Evolutionary conservation across 2,797 vertebrate genomes (phyloP).

Genomic region (Vultur gryphus): DNA sequence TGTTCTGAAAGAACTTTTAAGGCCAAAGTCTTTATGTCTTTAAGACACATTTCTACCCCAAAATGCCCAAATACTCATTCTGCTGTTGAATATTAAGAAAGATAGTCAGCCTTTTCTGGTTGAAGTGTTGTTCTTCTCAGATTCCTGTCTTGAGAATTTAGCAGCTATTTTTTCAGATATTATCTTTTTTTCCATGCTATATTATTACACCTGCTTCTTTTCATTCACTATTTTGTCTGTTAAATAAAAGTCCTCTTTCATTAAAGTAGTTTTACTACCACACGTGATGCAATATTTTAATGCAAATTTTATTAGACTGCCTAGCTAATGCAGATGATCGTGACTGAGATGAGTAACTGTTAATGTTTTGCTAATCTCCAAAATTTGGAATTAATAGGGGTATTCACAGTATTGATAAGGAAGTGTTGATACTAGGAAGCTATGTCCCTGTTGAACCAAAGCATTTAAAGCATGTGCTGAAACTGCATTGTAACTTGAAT

Average conservation of each 20-base stretch:
- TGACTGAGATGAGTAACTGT: neutral
- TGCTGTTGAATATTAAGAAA: neutral
- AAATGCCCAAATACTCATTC: neutral
- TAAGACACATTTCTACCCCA: neutral
- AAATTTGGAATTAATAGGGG: neutral
- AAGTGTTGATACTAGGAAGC: neutral
- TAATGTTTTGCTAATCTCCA: neutral
- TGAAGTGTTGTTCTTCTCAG: neutral
- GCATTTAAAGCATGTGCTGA: neutral
- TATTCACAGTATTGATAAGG: neutral
- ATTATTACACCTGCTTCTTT: neutral
- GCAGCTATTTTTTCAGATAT: neutral
- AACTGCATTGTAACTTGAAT: neutral
- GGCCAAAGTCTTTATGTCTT: neutral
- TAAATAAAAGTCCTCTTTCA: neutral
- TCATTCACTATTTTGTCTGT: neutral
- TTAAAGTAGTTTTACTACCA: neutral
- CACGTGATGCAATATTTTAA: neutral
- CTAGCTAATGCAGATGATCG: neutral
- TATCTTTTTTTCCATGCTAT: neutral
- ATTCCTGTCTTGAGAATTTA: neutral
- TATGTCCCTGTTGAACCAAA: neutral
- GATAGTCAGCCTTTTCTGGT: neutral
- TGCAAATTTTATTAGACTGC: neutral
- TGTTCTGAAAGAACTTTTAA: neutral